Base-by-base conservation (phyloP, 2,888 invertebrate genomes). In the Trachelus iudaicus region DNA sequence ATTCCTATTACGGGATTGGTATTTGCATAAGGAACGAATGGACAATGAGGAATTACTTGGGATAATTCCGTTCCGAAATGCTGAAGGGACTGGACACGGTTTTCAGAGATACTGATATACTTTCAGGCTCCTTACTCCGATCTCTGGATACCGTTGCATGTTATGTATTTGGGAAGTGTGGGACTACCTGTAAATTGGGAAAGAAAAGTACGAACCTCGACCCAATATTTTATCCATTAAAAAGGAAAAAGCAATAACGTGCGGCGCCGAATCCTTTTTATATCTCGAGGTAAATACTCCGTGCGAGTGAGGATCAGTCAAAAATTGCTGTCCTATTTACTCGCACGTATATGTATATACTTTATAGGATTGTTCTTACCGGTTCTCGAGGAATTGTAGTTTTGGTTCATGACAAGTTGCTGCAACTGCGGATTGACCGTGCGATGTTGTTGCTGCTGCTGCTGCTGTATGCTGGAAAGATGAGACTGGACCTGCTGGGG, bases 401-500 rank as follows among this genome's bases (percentile, higher is more conserved):
- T 89, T 82, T 91, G 90, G 80, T 89, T 90, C 80, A 90, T 81
- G 34, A 87, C 86, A 79, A 89, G 76, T 37, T 79, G 85, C 78
- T 90, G 89, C 83, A 87, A 84, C 79, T 89, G 87, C 30, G 88
- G 85, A 78, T 85, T 88, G 69, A 86, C 83, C 75, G 79, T 86
- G 76, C 86, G 83, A 77, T 90, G 90, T 78, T 92, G 91, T 78
- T 91, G 92, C 80, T 91, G 87, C 83, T 92, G 85, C 87, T 92
- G 83, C 73, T 85, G 79, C 87, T 92, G 89, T 92, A 94, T 93
- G 86, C 81, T 89, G 75, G 88, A 82, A 76, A 88, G 85, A 82
- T 88, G 89, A 40, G 88, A 86, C 76, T 86, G 92, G 76, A 94
- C 91, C 85, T 94, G 94, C 79, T 93, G 94, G 34, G 93, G 91